A percentile compares a stretch with the other conserved stretches of the same genome.
These are phyloP conservation scores for Teleiodes luculella DNA, from an alignment of 2,888 invertebrate species.

Conservation along the genomic window DNA sequence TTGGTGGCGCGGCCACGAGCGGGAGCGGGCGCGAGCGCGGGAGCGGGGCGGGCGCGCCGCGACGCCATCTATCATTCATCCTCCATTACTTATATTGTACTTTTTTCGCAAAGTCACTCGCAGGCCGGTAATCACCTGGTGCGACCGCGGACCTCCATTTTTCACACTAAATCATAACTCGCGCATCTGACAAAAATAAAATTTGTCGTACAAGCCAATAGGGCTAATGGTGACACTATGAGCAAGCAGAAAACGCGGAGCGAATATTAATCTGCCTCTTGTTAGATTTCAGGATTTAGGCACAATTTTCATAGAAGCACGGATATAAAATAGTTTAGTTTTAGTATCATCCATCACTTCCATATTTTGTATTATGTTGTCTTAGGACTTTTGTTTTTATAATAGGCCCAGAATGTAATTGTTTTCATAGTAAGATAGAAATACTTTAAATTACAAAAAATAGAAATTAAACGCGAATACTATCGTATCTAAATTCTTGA, in stretches of 20 bases:
- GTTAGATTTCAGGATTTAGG: slow-evolving; percentile 26
- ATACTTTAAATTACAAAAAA: no score
- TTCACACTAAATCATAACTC: slow-evolving; percentile 77
- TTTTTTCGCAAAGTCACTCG: slow-evolving; percentile 77
- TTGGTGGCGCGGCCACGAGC: slow-evolving; percentile 39
- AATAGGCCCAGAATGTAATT: no score
- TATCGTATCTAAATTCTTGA: no score
- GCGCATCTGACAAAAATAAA: slow-evolving; percentile 76
- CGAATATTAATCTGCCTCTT: slow-evolving; percentile 46
- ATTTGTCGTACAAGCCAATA: slow-evolving; percentile 76
- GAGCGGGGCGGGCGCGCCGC: slow-evolving; percentile 41
- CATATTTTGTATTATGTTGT: no score
- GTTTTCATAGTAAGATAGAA: no score
- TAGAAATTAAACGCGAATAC: no score
- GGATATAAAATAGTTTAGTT: slow-evolving; percentile 8
- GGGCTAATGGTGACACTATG: slow-evolving; percentile 70
- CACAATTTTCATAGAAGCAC: slow-evolving; percentile 9
- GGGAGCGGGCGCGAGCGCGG: slow-evolving; percentile 32
- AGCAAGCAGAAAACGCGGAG: slow-evolving; percentile 51
- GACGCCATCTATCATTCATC: slow-evolving; percentile 77
- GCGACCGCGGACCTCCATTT: slow-evolving; percentile 72
- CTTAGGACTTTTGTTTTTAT: no score
- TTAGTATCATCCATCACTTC: no score
- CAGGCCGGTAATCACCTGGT: slow-evolving; percentile 78
- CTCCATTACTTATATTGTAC: slow-evolving; percentile 79